These are phyloP conservation scores for Arctopsyche grandis DNA, from an alignment of 1,140 invertebrate genomes.

Conservation along the genomic window DNA sequence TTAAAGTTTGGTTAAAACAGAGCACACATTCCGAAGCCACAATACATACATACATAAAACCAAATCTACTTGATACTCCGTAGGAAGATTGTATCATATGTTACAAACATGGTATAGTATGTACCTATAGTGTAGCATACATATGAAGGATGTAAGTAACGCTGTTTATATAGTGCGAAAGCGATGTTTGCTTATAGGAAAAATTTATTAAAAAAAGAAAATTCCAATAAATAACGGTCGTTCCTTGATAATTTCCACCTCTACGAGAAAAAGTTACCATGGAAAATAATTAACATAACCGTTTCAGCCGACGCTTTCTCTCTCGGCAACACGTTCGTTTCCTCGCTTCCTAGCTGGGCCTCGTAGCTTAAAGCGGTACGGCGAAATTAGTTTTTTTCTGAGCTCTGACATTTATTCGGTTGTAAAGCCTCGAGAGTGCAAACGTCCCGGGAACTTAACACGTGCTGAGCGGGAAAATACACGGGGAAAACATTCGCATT, in stretches of 20 bases:
- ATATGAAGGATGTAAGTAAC: no score
- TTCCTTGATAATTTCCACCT: not conserved
- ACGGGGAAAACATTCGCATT: slow-evolving; percentile 32
- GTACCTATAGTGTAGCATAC: no score
- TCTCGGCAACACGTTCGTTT: not conserved
- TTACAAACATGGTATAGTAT: no score
- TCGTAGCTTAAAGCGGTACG: slow-evolving; percentile 35
- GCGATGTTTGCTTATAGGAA: no score
- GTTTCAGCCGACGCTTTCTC: slow-evolving; percentile 7
- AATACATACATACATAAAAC: not conserved
- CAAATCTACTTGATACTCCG: not conserved
- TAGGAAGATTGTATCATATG: not conserved
- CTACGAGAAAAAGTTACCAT: slow-evolving; percentile 2
- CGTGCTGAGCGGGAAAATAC: slow-evolving; percentile 34
- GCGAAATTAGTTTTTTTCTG: slow-evolving; percentile 41
- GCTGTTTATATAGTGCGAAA: no score
- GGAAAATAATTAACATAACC: slow-evolving; percentile 38
- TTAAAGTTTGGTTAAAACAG: no score
- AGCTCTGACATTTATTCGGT: slow-evolving; percentile 35
- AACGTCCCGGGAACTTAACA: slow-evolving; percentile 36
- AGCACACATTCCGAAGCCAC: no score
- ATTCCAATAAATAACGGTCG: slow-evolving; percentile 5
- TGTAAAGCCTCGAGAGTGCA: slow-evolving; percentile 39
- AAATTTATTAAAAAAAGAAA: not conserved
- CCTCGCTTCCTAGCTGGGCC: not conserved